Conservation (phyloP, 64 coral and sea anemone genomes). For the Stichodactyla mertensii region DNA sequence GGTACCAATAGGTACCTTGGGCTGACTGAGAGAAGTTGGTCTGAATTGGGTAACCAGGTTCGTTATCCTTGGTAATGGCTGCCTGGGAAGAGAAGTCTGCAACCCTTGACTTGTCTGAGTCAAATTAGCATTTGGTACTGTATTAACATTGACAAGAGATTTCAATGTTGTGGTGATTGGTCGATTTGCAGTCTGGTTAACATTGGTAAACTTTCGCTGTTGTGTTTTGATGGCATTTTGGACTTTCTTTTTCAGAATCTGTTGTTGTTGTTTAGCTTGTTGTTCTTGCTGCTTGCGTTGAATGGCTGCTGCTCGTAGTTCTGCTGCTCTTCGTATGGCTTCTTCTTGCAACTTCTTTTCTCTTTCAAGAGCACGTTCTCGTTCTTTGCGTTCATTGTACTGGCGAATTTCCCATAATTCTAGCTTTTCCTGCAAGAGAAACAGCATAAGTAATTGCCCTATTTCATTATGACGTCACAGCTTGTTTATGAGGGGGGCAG, state of each 20-base stretch:
- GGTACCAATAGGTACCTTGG: not conserved
- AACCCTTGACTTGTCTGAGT: not conserved
- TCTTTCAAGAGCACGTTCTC: constrained; percentile 79
- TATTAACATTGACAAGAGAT: not conserved
- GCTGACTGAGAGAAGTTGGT: not conserved
- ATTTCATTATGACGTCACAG: too few species aligned
- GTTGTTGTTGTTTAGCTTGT: constrained; percentile 87
- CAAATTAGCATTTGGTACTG: too few species aligned
- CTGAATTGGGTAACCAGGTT: constrained; percentile 2
- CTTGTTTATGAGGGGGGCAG: too few species aligned
- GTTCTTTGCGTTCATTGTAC: constrained; percentile 86
- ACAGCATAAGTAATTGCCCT: too few species aligned
- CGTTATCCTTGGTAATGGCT: constrained; percentile 7
- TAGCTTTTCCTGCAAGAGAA: constrained; percentile 67
- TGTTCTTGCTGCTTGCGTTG: constrained; percentile 89
- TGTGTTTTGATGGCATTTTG: constrained; percentile 95
- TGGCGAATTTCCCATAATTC: constrained; percentile 99
- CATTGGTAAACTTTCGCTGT: constrained; percentile 34
- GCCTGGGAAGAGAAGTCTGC: not conserved
- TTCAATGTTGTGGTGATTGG: not conserved
- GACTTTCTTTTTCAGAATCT: constrained; percentile 80
- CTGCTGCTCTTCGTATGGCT: constrained; percentile 64
- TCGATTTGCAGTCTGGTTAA: not conserved
- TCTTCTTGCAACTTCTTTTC: constrained; percentile 94
- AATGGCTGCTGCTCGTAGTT: constrained; percentile 74